Conservation (phyloP, 2,888 invertebrate species). For the Abscondita cerata region DNA sequence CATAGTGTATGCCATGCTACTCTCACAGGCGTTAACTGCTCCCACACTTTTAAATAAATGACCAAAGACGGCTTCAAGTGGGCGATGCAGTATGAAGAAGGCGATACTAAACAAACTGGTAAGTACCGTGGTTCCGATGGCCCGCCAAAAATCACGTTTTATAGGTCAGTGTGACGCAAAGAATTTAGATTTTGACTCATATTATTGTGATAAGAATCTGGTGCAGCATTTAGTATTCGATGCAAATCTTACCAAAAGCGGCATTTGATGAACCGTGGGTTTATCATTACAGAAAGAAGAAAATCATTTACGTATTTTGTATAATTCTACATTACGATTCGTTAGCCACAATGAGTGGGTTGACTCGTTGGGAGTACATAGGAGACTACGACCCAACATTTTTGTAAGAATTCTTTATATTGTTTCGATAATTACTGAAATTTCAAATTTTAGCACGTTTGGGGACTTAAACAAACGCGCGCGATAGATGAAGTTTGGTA, state of each 20-base stretch:
- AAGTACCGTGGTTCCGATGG: too few species aligned
- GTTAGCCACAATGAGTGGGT: constrained; percentile 88
- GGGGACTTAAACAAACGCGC: constrained; percentile 75
- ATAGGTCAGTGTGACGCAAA: constrained; percentile 72
- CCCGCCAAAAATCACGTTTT: too few species aligned
- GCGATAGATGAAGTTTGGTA: constrained; percentile 93
- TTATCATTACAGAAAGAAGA: constrained; percentile 59
- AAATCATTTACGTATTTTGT: constrained; percentile 65
- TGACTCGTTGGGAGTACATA: constrained; percentile 86
- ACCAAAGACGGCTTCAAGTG: constrained; percentile 66
- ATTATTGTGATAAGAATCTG: constrained; percentile 85
- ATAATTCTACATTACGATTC: constrained; percentile 79
- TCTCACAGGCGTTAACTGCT: too few species aligned
- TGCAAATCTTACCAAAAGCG: constrained; percentile 73
- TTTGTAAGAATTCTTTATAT: constrained; percentile 43
- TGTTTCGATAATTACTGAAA: neutral
- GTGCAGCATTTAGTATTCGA: constrained; percentile 88
- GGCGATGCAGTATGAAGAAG: constrained; percentile 66
- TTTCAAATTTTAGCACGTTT: constrained; percentile 66
- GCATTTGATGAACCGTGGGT: constrained; percentile 57
- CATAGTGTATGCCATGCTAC: constrained; percentile 75
- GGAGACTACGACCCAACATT: constrained; percentile 62
- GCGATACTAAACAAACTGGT: constrained; percentile 26
- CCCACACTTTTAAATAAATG: constrained; percentile 75
- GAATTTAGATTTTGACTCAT: constrained; percentile 71